Base-by-base conservation (phyloP, 2,888 invertebrate genomes). In the Drosophila anomalata region DNA sequence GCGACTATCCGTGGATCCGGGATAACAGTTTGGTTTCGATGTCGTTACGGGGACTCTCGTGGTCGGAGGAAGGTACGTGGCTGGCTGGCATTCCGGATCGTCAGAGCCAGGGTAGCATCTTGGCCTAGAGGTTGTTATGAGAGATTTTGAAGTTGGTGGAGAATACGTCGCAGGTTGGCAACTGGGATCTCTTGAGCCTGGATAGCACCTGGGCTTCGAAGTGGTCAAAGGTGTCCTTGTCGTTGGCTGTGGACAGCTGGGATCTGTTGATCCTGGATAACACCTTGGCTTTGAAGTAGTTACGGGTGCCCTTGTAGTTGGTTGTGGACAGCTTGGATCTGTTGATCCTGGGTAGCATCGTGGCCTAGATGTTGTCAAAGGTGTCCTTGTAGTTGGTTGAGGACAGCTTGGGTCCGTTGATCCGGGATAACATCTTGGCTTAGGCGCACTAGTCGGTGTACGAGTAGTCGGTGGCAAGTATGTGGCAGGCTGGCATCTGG, bases 61-160 rank as follows among this genome's bases (percentile, higher is more conserved):
- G 2, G 59, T 53, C 7, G 33, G 36, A 11, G 51, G 47, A 3
- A 11, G n/a, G 41, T 42, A 41, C 1, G 54, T 54, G 7, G 54
- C 26, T 4, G 26, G 46, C 26, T 53, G 59, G 26, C 73, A 73
- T 0, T 50, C 51, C 3, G 60, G 61, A 57, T 93, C 92, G 0
- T 20, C 80, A 0, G 90, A 88, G 0, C 92, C 92, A 0, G 92
- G 92, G 62, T 57, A 92, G 47, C 92, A 85, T 1, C 61, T 62
- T 0, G 76, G 73, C 33, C 42, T 55, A 22, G 70, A 90, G 5
- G 70, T 86, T 2, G 47, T 48, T 12, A 20, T 24, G 0, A 36
- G 47, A 14, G 9, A 29, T 9, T 12, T 39, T 3, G 55, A 46
- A 0, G 61, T 42, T 12, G 61, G 61, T 14, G 52, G 48, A 22